Evolutionary conservation across 1,140 invertebrate genomes (phyloP), one percentile per base, ranked within the genome.

Genomic region (Bathynomus jamesi): DNA sequence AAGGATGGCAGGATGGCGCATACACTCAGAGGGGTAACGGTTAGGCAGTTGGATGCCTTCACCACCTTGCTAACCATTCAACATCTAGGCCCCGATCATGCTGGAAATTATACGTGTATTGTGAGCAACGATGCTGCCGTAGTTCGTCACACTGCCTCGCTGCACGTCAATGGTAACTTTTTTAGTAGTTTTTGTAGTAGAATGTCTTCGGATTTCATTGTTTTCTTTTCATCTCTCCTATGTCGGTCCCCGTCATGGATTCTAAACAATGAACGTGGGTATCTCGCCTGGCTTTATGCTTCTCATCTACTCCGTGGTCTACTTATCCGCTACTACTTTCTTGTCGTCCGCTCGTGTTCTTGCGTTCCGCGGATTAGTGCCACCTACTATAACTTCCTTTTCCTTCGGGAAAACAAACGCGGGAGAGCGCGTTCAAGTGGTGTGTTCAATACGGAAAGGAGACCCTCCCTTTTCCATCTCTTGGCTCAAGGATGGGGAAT

Each of bases 31-130:
- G 78, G 88, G 89, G 78, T 87, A 87, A 74, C 89, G 90, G 28
- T 85, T 86, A 71, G 89, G 11, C 53, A 28, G 25, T 31, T 75
- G 27, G 73, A 75, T 66, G 63, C 64, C 30, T 75, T 60, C 67
- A 28, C 73, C 0, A 65, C 30, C 66, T 61, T 71, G 28, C 67
- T 77, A 21, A 62, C 73, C 29, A 72, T 75, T 53, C 61, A 53
- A 10, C 69, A 67, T 32, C 70, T 75, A 63, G 29, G 65, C 13
- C 61, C 87, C 61, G 83, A 86, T 61, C 91, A 94, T 80, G 86
- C 85, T 79, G 90, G 92, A 13, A 86, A 87, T 64, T 96, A 95
- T 81, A 90, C 88, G 0, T 96, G 94, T 80, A 88, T 87, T 21
- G 93, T 93, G 0, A 85, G 85, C 32, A 90, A 90, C 60, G 84